phyloP scores from a whole-genome alignment of 2,113 vertebrate species.

The Syrmaticus mikado region DNA sequence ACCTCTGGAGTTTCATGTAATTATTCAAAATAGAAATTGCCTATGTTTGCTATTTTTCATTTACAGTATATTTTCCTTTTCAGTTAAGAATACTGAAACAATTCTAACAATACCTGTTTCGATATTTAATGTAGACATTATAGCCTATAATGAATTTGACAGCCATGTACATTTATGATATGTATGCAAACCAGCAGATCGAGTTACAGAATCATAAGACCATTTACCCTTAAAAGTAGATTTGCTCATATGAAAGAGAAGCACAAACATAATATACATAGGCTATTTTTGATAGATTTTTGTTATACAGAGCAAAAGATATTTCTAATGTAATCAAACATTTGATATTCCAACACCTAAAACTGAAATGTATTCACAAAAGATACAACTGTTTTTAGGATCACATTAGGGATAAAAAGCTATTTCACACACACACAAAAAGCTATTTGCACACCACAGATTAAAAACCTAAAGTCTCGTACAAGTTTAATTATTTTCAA shows the following conservation, averaged over 20 bases:
- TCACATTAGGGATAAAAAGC: not conserved
- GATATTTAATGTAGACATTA: not conserved
- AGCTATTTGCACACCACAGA: not conserved
- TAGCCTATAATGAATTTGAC: not conserved
- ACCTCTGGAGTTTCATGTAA: not conserved
- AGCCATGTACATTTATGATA: not conserved
- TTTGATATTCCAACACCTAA: not conserved
- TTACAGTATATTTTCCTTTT: not conserved
- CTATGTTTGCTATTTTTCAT: not conserved
- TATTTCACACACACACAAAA: not conserved
- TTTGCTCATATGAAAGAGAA: not conserved
- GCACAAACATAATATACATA: not conserved
- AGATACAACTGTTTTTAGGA: not conserved
- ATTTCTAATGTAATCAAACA: not conserved
- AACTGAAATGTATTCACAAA: not conserved
- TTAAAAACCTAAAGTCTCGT: not conserved
- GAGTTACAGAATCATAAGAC: not conserved
- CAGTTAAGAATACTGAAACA: not conserved
- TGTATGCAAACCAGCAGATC: not conserved
- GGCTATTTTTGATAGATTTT: not conserved
- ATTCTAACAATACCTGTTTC: not conserved
- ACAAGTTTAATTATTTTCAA: not conserved
- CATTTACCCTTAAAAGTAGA: not conserved
- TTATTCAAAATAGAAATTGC: not conserved
- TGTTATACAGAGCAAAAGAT: not conserved